Evolutionary conservation across 2,113 vertebrate genomes (phyloP).

Genomic region (Fulmarus glacialis): DNA sequence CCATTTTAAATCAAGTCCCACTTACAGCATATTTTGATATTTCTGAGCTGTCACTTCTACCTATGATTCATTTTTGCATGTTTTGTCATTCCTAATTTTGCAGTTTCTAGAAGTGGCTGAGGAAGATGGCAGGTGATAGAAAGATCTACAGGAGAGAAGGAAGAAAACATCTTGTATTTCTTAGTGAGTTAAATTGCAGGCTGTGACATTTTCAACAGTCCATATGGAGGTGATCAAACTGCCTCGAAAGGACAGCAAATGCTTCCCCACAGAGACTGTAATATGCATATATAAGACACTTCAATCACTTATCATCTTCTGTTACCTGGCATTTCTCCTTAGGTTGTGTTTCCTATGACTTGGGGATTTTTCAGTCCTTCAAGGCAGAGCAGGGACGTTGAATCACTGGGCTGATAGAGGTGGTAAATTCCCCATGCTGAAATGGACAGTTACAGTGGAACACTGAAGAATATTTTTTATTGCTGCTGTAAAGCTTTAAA

Average conservation of each 20-base stretch:
- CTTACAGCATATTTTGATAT: constrained; percentile 65
- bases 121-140: constrained; percentile 63
- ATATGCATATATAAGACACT: background rate
- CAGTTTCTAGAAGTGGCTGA: constrained; percentile 48
- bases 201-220: constrained; percentile 56
- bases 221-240: constrained; percentile 54
- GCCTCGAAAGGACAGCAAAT: constrained; percentile 43
- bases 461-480: background rate
- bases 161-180: constrained; percentile 35
- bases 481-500: background rate
- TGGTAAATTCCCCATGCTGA: background rate
- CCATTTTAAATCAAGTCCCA: constrained; percentile 64
- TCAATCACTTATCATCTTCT: background rate
- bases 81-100: constrained; percentile 75
- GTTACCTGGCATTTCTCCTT: background rate
- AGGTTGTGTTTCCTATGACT: background rate
- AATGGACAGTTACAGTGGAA: background rate
- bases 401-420: background rate
- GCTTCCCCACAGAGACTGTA: background rate
- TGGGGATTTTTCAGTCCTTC: background rate
- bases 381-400: background rate
- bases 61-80: constrained; percentile 71
- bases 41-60: constrained; percentile 68
- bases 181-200: background rate
- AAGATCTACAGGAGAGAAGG: constrained; percentile 23